Percentiles rank a stretch among this genome's conserved stretches.
Evolutionary conservation across 1,140 invertebrate genomes (phyloP).

Genomic region (Nasonia longicornis): DNA sequence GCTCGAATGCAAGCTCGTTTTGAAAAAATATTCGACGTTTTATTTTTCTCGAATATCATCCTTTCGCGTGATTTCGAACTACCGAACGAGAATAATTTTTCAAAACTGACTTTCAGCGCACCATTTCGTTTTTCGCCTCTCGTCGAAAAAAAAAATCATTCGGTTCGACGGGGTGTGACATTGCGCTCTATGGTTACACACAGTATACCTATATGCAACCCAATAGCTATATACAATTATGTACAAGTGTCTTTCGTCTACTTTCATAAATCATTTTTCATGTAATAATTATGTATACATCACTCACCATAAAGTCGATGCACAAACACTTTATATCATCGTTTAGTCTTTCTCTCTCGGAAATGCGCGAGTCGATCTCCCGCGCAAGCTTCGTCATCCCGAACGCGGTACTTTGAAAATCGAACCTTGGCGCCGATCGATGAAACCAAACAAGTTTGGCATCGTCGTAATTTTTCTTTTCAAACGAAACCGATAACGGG

Average conservation of each 20-base stretch:
- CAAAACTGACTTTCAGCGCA: background rate
- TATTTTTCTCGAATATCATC: no score
- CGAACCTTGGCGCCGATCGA: no score
- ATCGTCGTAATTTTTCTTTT: no score
- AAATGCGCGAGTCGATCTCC: background rate
- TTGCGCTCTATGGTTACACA: slow-evolving; percentile 26
- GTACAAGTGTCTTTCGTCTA: slow-evolving; percentile 33
- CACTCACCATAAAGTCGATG: slow-evolving; percentile 36
- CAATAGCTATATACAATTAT: slow-evolving; percentile 43
- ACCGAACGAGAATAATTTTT: slow-evolving; percentile 4
- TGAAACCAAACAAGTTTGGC: no score
- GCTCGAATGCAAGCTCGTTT: slow-evolving; percentile 18
- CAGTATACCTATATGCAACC: slow-evolving; percentile 19
- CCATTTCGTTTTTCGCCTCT: background rate
- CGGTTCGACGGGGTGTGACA: background rate
- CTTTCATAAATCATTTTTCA: slow-evolving; percentile 43
- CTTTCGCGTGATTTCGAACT: background rate
- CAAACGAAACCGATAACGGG: no score
- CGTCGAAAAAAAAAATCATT: slow-evolving; percentile 21
- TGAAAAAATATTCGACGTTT: slow-evolving; percentile 7
- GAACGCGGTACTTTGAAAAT: background rate
- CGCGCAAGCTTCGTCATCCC: background rate
- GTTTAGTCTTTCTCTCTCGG: slow-evolving; percentile 39
- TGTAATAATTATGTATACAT: slow-evolving; percentile 35
- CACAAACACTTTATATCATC: slow-evolving; percentile 27